A percentile compares a stretch with the other conserved stretches of the same genome.
phyloP scores from a whole-genome alignment of 2,888 invertebrate species.

The Adelognathus sp. region DNA sequence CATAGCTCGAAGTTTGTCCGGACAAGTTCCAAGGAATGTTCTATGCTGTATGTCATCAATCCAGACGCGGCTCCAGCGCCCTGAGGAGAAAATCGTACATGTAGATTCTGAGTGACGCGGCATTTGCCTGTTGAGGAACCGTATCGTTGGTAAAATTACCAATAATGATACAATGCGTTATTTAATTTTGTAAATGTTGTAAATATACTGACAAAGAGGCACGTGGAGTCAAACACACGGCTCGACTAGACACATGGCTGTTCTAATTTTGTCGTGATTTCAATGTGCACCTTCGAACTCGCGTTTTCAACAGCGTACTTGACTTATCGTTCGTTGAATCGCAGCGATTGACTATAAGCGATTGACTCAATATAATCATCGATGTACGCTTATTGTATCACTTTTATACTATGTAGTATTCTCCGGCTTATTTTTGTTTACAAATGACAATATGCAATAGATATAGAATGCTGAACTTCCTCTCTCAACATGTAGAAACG shows the following conservation, averaged over 20 bases:
- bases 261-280: background rate
- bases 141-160: background rate
- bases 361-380: constrained; percentile 11
- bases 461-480: constrained; percentile 15
- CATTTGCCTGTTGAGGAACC: background rate
- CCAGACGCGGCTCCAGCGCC: background rate
- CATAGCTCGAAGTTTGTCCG: background rate
- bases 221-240: background rate
- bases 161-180: background rate
- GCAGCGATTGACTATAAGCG: constrained; percentile 6
- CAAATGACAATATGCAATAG: background rate
- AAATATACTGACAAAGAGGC: constrained; percentile 12
- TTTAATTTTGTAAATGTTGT: constrained; percentile 41
- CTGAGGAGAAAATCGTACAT: background rate
- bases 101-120: background rate
- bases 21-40: background rate
- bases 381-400: constrained; percentile 21
- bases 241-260: background rate
- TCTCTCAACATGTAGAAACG: constrained; percentile 22
- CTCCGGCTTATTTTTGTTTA: background rate
- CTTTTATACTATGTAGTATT: background rate
- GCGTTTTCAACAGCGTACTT: background rate
- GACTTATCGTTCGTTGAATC: background rate
- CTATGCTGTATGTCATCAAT: background rate
- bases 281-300: background rate